Conservation (phyloP, 2,113 vertebrate species). For the Heterotilapia buettikoferi region DNA sequence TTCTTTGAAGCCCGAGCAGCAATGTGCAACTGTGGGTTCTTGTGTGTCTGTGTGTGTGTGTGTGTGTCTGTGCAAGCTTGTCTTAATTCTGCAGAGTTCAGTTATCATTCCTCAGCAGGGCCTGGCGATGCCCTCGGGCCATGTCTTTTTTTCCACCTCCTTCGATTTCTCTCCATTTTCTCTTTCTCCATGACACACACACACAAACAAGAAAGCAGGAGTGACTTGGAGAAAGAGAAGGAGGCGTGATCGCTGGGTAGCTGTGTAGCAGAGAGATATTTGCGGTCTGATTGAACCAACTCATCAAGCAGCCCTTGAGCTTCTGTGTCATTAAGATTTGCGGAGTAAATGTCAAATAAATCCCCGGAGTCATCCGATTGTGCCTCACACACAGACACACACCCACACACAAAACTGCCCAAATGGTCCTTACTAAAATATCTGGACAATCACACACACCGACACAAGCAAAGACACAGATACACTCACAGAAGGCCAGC, state of each 20-base stretch:
- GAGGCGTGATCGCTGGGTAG: background rate
- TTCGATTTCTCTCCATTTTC: background rate
- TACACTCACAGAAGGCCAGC: background rate
- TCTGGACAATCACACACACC: background rate
- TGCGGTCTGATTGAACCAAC: conserved; percentile 18
- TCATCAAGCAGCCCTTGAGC: conserved; percentile 42
- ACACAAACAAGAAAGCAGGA: background rate
- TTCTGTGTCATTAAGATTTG: conserved; percentile 45
- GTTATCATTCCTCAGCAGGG: conserved; percentile 65
- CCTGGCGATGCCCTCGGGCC: conserved; percentile 33
- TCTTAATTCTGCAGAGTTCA: conserved; percentile 47
- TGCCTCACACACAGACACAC: background rate
- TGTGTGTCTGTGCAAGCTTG: background rate
- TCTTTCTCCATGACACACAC: background rate
- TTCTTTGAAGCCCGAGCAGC: conserved; percentile 52
- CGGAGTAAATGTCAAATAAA: conserved; percentile 50
- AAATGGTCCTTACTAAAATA: background rate
- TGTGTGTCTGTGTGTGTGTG: background rate
- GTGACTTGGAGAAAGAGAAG: background rate
- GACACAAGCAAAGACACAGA: background rate
- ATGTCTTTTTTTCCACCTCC: conserved; percentile 12
- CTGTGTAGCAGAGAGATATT: conserved; percentile 34
- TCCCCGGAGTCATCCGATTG: conserved; percentile 17
- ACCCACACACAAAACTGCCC: background rate
- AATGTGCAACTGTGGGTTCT: background rate